phyloP scores from a whole-genome alignment of 2,797 vertebrate species.

The Xenentodon cancila region DNA sequence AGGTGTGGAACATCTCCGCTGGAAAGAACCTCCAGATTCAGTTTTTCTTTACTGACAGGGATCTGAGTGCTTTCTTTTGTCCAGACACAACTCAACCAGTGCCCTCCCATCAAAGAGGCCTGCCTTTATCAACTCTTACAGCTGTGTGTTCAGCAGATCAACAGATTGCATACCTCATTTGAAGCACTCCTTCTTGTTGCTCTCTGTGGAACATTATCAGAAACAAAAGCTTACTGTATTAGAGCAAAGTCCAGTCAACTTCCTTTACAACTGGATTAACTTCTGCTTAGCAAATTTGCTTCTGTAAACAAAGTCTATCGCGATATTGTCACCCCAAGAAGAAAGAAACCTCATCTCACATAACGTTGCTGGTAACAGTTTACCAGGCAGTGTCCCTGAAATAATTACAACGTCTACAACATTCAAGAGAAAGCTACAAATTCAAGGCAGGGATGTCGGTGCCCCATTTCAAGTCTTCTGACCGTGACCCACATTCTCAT shows the following conservation, averaged over 20 bases:
- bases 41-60: conserved; percentile 66
- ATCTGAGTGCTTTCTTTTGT: conserved; percentile 66
- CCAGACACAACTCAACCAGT: conserved; percentile 50
- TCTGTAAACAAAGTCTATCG: not conserved
- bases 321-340: not conserved
- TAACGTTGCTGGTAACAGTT: conserved; percentile 15
- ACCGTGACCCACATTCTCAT: conserved; percentile 47
- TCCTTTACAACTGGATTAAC: not conserved
- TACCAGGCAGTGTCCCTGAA: conserved; percentile 35
- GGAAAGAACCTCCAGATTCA: conserved; percentile 51
- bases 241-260: conserved; percentile 5
- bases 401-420: conserved; percentile 4
- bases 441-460: conserved; percentile 37
- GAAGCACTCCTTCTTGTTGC: conserved; percentile 29
- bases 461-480: conserved; percentile 45
- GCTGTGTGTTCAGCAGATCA: conserved; percentile 51
- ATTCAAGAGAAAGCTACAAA: conserved; percentile 26
- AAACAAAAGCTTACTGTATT: conserved; percentile 14
- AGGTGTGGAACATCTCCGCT: conserved; percentile 52
- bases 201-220: conserved; percentile 19
- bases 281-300: not conserved
- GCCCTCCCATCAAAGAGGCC: conserved; percentile 33
- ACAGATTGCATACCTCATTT: conserved; percentile 48
- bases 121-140: conserved; percentile 56
- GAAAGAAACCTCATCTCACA: conserved; percentile 2